A percentile compares a stretch with the other conserved stretches of the same genome.
Evolutionary conservation across 2,113 vertebrate species (phyloP).

Genomic region (Fulica atra): DNA sequence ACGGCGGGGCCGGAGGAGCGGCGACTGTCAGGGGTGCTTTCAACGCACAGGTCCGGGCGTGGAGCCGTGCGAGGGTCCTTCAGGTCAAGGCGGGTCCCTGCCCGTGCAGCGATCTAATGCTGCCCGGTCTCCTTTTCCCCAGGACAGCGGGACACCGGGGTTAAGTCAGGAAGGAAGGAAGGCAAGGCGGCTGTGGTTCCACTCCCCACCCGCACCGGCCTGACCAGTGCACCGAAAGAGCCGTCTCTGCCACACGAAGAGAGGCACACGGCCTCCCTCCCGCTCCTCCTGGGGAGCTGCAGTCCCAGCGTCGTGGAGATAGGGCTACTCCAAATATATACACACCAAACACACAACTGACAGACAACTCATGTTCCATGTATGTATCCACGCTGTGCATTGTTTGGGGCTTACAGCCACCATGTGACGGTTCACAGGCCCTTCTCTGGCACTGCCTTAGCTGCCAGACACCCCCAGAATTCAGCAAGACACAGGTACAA

Average conservation of each 20-base stretch:
- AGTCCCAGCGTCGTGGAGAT: accelerated
- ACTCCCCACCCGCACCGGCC: neutral
- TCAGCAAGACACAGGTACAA: neutral
- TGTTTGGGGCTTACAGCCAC: neutral
- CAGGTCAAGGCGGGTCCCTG: neutral
- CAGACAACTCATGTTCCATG: neutral
- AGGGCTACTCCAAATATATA: too few species aligned
- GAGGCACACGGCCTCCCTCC: neutral
- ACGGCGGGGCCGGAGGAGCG: neutral
- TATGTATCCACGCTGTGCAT: too few species aligned
- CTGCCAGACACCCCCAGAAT: neutral
- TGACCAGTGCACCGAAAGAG: neutral
- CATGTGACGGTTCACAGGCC: neutral
- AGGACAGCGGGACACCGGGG: accelerated
- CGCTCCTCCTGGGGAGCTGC: accelerated
- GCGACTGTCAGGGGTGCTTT: accelerated
- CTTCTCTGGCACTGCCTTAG: neutral
- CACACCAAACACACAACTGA: too few species aligned
- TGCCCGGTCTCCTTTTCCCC: accelerated
- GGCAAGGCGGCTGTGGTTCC: accelerated
- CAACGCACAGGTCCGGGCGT: accelerated
- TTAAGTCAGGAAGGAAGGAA: neutral
- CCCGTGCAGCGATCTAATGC: accelerated
- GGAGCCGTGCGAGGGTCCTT: accelerated
- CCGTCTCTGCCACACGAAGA: accelerated